Conservation (phyloP, 2,113 vertebrate genomes). For the Amia ocellicauda region DNA sequence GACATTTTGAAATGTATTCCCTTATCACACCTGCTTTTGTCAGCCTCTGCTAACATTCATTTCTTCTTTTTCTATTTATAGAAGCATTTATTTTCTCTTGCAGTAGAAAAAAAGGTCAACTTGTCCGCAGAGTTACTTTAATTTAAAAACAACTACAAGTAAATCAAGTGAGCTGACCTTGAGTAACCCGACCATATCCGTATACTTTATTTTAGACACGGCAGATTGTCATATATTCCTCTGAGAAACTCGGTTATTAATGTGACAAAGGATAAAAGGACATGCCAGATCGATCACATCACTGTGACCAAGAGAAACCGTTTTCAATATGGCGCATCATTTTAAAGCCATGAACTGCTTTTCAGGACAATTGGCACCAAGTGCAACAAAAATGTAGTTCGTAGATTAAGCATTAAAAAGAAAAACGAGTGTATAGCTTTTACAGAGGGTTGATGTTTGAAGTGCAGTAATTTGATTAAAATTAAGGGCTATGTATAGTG, state of each 20-base stretch:
- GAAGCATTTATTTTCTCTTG: too few relatives aligned
- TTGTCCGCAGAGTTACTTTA: background rate
- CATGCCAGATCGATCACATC: constrained; percentile 9
- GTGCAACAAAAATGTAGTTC: background rate
- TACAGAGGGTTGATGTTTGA: too few relatives aligned
- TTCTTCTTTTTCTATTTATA: too few relatives aligned
- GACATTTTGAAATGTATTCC: too few relatives aligned
- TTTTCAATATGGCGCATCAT: background rate
- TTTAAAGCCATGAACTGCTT: background rate
- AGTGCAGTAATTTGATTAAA: too few relatives aligned
- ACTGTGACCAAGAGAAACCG: background rate
- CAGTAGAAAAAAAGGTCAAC: background rate
- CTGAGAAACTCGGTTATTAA: constrained; percentile 6
- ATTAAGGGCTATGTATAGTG: too few relatives aligned
- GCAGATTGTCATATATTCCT: constrained; percentile 14
- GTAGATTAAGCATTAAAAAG: background rate
- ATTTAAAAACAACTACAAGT: background rate
- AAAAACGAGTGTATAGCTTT: background rate
- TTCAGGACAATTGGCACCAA: background rate
- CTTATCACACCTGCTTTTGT: too few relatives aligned
- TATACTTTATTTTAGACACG: background rate
- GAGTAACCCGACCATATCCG: background rate
- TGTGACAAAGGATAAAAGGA: constrained; percentile 18
- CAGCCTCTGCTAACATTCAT: too few relatives aligned
- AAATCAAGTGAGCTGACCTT: too few relatives aligned